Base-by-base conservation (phyloP, 2,888 invertebrate species). In the Plemyria rubiginata region DNA sequence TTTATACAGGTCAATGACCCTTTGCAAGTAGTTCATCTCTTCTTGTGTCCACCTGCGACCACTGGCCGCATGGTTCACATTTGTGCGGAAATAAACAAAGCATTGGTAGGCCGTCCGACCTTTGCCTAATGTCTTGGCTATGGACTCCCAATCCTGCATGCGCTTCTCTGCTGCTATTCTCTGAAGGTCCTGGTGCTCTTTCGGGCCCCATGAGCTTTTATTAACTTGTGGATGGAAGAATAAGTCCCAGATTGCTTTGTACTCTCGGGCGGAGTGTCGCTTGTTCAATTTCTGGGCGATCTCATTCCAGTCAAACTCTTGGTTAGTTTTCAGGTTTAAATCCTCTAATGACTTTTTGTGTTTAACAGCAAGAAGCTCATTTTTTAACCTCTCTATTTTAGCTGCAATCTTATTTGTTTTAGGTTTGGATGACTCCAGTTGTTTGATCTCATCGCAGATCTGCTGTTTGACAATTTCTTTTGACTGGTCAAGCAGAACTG, bases 241-340 rank as follows among this genome's bases (percentile, higher is more conserved):
- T 22, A 95, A 89, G 62, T 94, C 94, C 97, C 97, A 97, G 78
- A 96, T 94, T 0, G 95, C 92, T 71, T 93, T 86, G 77, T 96
- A 96, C 76, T 96, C 96, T 9, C 89, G 85, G 0, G 94, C 85
- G 0, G 93, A 92, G 74, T 96, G 96, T n/a, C 94, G 93, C 40
- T 88, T 82, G 65, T 93, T 90, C 5, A 94, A 66, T 28, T 78
- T 77, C 6, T 82, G 82, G 0, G 94, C 83, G 54, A 95, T 86
- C 58, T 87, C 84, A 29, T 94, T 82, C 95, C 95, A 95, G 70
- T 95, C 94, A 77, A 95, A 94, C 61, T 94, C 87, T 45, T 87
- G 65, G 50, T 86, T 74, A 28, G 88, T 70, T 0, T 87, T 88
- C 29, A 88, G 70, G 29, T 85, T 87, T 60, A 92, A 45, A 4